Evolutionary conservation across 2,888 invertebrate species (phyloP).

Genomic region (Anagyrus pseudococci): DNA sequence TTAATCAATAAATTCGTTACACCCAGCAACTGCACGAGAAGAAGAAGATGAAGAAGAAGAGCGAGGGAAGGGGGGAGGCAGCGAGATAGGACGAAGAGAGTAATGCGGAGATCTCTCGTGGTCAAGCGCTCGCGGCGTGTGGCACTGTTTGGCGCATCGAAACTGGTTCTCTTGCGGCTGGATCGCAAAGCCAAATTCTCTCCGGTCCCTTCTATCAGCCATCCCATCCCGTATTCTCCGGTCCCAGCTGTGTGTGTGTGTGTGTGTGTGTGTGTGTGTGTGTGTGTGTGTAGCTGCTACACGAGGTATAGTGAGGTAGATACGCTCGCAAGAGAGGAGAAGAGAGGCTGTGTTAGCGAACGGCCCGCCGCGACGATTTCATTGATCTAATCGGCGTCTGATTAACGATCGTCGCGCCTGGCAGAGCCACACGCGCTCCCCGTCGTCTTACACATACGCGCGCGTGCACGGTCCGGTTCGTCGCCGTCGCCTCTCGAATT

Average conservation of each 20-base stretch:
- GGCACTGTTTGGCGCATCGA: slow-evolving; percentile 9
- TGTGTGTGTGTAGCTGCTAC: too few species aligned
- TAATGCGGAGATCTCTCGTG: too few species aligned
- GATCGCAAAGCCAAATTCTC: slow-evolving; percentile 41
- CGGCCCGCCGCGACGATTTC: slow-evolving; percentile 50
- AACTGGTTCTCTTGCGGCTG: slow-evolving; percentile 42
- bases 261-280: too few species aligned
- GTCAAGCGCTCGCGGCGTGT: slow-evolving; percentile 9
- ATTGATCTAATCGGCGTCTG: slow-evolving; percentile 55
- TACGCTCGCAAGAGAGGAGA: too few species aligned
- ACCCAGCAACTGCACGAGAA: too few species aligned
- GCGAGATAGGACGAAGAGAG: not conserved
- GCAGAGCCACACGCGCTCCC: slow-evolving; percentile 19
- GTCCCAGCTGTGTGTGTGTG: not conserved
- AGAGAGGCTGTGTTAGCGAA: too few species aligned
- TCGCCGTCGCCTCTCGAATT: slow-evolving; percentile 44
- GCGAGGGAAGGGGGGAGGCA: not conserved
- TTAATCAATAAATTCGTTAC: too few species aligned
- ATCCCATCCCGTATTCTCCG: slow-evolving; percentile 15
- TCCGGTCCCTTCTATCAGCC: not conserved
- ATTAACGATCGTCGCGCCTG: slow-evolving; percentile 56
- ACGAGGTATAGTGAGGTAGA: too few species aligned
- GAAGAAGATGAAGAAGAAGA: not conserved
- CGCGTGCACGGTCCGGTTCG: slow-evolving; percentile 10
- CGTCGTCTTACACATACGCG: slow-evolving; percentile 31